Percentiles rank a stretch among this genome's conserved stretches.
Evolutionary conservation across 2,888 invertebrate species (phyloP).

Genomic region (Allophyes oxyacanthae): DNA sequence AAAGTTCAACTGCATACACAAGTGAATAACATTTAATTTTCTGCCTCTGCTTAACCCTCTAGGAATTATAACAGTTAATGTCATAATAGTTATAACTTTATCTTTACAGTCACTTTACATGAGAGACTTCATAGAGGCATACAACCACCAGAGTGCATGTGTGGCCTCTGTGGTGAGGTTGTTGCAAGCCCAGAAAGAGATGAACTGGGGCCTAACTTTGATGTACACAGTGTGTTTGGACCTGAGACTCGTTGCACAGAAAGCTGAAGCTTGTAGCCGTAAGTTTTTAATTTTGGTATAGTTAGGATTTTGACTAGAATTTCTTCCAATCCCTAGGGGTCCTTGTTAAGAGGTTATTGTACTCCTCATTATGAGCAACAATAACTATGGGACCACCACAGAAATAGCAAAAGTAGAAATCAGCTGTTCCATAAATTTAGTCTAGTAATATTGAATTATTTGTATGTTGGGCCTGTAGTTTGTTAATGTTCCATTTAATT

Average conservation of each 20-base stretch:
- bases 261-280: slow-evolving; percentile 90
- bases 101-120: slow-evolving; percentile 77
- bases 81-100: neutral
- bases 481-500: no score
- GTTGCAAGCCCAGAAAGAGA: slow-evolving; percentile 96
- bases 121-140: slow-evolving; percentile 91
- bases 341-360: no score
- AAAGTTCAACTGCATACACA: no score
- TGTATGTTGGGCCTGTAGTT: no score
- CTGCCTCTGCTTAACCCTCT: neutral
- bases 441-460: no score
- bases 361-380: no score
- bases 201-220: slow-evolving; percentile 98
- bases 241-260: slow-evolving; percentile 94
- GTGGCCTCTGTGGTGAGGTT: slow-evolving; percentile 94
- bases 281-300: slow-evolving; percentile 56
- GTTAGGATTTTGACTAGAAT: neutral
- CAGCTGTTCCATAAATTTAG: no score
- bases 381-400: no score
- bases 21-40: no score
- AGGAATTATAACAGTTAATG: neutral
- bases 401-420: no score
- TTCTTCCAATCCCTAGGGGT: no score
- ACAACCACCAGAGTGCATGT: slow-evolving; percentile 93
- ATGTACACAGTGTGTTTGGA: slow-evolving; percentile 97